phyloP scores from a whole-genome alignment of 2,888 invertebrate species.

The Stratiomys singularior region DNA sequence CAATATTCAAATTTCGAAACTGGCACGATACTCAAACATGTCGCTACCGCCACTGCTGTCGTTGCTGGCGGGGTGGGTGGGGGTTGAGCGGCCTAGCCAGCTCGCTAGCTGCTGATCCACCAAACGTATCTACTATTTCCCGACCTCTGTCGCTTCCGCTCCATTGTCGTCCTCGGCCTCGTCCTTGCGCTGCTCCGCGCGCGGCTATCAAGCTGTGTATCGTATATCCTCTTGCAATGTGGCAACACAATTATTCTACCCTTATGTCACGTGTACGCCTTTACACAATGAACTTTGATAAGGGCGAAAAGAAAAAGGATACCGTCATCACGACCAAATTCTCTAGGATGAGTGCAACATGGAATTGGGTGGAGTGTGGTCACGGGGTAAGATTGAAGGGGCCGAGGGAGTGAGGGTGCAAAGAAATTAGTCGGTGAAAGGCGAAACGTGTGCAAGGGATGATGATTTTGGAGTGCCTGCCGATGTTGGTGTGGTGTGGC shows the following conservation, averaged over 20 bases:
- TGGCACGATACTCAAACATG: constrained; percentile 35
- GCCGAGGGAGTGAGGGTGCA: constrained; percentile 1
- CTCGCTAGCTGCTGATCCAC: too few species aligned
- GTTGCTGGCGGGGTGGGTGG: not conserved
- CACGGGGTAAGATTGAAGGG: not conserved
- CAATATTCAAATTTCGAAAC: constrained; percentile 45
- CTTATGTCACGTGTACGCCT: constrained; percentile 47
- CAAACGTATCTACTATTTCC: not conserved
- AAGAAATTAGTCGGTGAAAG: constrained; percentile 9
- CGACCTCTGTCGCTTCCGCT: not conserved
- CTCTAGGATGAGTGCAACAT: constrained; percentile 31
- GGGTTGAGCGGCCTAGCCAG: not conserved
- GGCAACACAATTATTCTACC: constrained; percentile 46
- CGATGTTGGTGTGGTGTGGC: constrained; percentile 1
- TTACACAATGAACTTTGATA: constrained; percentile 46
- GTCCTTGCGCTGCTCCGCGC: not conserved
- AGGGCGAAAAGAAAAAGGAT: constrained; percentile 44
- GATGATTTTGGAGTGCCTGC: constrained; percentile 27
- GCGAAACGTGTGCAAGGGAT: not conserved
- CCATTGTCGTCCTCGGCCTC: not conserved
- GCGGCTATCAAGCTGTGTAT: constrained; percentile 29
- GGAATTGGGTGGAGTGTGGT: not conserved
- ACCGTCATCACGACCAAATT: constrained; percentile 38
- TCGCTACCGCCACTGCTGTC: not conserved
- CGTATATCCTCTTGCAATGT: constrained; percentile 41